Evolutionary conservation across 2,797 vertebrate genomes (phyloP).

Genomic region (Hydrocynus forskahlii): DNA sequence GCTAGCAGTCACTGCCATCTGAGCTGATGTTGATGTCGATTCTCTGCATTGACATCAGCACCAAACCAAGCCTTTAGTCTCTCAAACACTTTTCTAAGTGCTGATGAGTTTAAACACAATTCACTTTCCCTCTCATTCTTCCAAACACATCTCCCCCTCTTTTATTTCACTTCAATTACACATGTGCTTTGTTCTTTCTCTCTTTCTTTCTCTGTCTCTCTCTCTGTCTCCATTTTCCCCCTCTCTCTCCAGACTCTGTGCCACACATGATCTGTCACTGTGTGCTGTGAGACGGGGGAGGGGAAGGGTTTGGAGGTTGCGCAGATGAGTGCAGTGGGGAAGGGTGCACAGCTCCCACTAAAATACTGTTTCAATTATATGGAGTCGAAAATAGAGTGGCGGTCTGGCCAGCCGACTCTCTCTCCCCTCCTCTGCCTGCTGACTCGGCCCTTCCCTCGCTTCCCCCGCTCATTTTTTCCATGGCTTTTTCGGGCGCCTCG

Average conservation of each 20-base stretch:
- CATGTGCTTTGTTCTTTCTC: conserved; percentile 43
- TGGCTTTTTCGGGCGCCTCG: conserved; percentile 73
- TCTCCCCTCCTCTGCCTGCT: conserved; percentile 65
- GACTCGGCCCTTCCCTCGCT: conserved; percentile 74
- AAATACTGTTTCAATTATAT: conserved; percentile 94
- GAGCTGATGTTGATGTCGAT: conserved; percentile 23
- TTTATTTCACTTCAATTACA: conserved; percentile 48
- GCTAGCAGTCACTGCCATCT: background rate
- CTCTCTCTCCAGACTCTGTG: conserved; percentile 64
- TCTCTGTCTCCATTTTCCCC: conserved; percentile 44
- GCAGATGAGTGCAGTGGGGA: conserved; percentile 58
- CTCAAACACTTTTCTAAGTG: conserved; percentile 19
- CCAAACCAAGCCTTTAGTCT: background rate
- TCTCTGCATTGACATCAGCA: conserved; percentile 9
- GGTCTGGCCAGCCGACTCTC: conserved; percentile 78
- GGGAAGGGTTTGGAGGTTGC: conserved; percentile 52
- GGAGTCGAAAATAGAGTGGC: conserved; percentile 87
- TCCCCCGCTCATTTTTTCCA: conserved; percentile 79
- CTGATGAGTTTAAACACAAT: conserved; percentile 36
- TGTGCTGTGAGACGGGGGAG: conserved; percentile 58
- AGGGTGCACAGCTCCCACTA: conserved; percentile 69
- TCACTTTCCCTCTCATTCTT: conserved; percentile 31
- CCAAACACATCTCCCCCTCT: conserved; percentile 29
- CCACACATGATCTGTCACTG: conserved; percentile 74
- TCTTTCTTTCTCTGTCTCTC: conserved; percentile 33